Conservation (phyloP, 2,113 vertebrate species). For the Clarias gariepinus region DNA sequence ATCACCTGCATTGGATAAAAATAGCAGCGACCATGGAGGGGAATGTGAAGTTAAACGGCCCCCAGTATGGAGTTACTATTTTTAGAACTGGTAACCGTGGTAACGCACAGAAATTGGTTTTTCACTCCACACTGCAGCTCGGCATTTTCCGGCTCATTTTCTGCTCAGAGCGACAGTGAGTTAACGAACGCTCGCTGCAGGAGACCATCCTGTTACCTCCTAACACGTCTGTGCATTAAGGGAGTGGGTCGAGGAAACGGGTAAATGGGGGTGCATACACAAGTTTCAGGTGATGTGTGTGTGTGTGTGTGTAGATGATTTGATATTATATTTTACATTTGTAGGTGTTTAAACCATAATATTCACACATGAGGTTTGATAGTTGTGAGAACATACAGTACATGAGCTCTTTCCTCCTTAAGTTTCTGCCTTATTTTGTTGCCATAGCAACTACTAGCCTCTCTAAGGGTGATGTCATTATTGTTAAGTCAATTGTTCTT, state of each 20-base stretch:
- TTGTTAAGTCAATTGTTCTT: not conserved
- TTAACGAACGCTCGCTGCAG: not conserved
- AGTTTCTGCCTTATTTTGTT: conserved; percentile 13
- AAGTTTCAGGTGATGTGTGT: not conserved
- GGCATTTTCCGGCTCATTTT: not conserved
- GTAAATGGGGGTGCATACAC: not conserved
- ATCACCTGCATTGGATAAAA: conserved; percentile 61
- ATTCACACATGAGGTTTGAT: not conserved
- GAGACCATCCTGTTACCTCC: not conserved
- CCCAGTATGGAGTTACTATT: conserved; percentile 72
- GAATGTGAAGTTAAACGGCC: conserved; percentile 66
- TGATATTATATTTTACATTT: not conserved
- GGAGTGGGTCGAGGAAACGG: not conserved
- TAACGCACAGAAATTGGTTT: conserved; percentile 64
- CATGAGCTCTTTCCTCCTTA: not conserved
- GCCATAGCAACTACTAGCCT: not conserved
- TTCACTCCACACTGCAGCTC: conserved; percentile 59
- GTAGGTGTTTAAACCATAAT: not conserved
- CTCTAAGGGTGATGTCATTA: not conserved
- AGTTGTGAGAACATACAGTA: not conserved
- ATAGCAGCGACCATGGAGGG: conserved; percentile 62
- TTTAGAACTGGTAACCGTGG: conserved; percentile 75
- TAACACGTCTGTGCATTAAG: not conserved
- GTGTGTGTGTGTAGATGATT: not conserved
- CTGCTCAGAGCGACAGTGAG: not conserved